phyloP scores from a whole-genome alignment of 1,140 invertebrate species.

The Caenorhabditis elegans region DNA sequence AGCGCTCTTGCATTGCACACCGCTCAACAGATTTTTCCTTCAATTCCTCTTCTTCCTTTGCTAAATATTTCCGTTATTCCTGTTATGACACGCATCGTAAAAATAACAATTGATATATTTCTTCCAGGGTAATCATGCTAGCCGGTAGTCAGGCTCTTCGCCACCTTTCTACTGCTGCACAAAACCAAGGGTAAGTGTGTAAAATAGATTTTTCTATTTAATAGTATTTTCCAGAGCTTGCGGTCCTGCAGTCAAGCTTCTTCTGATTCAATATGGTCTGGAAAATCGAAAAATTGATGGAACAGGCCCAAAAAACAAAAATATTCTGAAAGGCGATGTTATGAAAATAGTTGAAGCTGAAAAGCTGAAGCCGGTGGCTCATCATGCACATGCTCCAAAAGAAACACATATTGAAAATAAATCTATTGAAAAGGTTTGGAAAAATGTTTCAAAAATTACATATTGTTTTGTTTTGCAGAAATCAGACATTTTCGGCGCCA shows the following conservation, averaged over 20 bases:
- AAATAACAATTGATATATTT: background rate
- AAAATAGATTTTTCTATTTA: background rate
- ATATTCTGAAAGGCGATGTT: conserved; percentile 36
- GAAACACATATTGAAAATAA: background rate
- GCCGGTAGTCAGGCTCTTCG: background rate
- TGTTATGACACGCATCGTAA: too few relatives aligned
- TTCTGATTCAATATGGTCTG: conserved; percentile 26
- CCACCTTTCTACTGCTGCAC: background rate
- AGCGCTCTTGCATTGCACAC: background rate
- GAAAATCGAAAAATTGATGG: background rate
- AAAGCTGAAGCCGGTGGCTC: background rate
- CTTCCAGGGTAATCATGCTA: background rate
- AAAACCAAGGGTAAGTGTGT: background rate
- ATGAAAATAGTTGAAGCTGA: conserved; percentile 3
- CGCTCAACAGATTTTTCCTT: background rate
- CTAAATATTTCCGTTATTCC: background rate
- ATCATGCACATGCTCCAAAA: background rate
- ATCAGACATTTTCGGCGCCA: background rate
- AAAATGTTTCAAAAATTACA: background rate
- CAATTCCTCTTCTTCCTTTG: background rate
- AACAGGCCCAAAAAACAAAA: conserved; percentile 38
- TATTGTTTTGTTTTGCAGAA: background rate
- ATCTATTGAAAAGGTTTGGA: background rate
- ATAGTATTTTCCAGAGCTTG: background rate
- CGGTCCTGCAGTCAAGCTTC: conserved; percentile 34